These are phyloP conservation scores for Hydrotaea diabolus DNA, from an alignment of 2,888 invertebrate species.

Conservation along the genomic window DNA sequence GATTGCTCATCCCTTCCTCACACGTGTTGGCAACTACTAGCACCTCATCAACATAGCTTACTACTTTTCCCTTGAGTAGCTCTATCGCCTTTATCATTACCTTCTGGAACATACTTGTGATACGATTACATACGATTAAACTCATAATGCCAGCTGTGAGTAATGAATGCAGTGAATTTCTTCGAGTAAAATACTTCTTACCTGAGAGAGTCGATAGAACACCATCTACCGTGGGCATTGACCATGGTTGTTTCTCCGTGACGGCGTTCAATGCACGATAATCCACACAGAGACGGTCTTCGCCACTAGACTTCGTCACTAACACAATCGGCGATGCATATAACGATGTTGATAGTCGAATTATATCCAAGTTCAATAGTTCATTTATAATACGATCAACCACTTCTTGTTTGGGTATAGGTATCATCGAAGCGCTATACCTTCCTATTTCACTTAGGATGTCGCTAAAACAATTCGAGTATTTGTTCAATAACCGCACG, in stretches of 20 bases:
- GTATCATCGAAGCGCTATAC: conserved; percentile 44
- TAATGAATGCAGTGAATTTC: conserved; percentile 48
- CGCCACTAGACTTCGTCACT: conserved; percentile 73
- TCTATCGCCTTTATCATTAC: conserved; percentile 61
- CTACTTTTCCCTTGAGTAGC: conserved; percentile 47
- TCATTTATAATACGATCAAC: conserved; percentile 41
- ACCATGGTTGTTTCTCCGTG: too few relatives aligned
- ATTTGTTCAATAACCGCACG: conserved; percentile 39
- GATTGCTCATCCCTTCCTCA: conserved; percentile 39
- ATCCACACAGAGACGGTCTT: conserved; percentile 71
- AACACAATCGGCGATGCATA: conserved; percentile 56
- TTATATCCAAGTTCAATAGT: conserved; percentile 49
- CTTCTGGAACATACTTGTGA: conserved; percentile 76
- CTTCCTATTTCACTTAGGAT: conserved; percentile 47
- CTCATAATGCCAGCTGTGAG: conserved; percentile 52
- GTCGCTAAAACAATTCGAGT: conserved; percentile 52
- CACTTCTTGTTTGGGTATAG: conserved; percentile 54
- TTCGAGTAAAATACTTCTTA: conserved; percentile 54
- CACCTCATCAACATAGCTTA: too few relatives aligned
- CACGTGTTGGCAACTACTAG: too few relatives aligned
- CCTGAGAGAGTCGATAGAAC: too few relatives aligned
- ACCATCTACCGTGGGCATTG: too few relatives aligned
- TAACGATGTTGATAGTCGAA: conserved; percentile 42
- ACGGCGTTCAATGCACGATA: conserved; percentile 62
- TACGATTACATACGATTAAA: conserved; percentile 63